Evolutionary conservation across 2,888 invertebrate species (phyloP), one percentile per base, ranked within the genome.

Genomic region (Mechanitis mazaeus): DNA sequence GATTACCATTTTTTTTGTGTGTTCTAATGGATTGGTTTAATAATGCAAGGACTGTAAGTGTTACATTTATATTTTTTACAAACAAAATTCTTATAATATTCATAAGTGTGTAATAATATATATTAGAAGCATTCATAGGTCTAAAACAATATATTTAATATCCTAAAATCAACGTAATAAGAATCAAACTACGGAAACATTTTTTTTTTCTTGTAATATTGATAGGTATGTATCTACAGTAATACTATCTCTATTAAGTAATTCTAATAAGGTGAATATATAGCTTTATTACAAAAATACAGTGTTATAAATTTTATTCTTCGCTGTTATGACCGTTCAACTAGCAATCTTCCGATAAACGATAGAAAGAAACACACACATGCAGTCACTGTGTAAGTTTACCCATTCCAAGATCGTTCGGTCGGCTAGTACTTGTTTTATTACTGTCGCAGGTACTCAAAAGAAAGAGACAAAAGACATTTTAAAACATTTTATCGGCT

Each of bases 381-480:
- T 59, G 35, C 54, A 59, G 45, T 33, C 58, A 55, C 60, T 63
- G 56, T 66, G 64, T 64, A 61, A 59, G 64, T 64, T 61, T 65
- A 60, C 64, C 63, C 64, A 63, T 59, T 63, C 61, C 62, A 58
- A 62, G 50, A 50, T 55, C 63, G 62, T 55, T 55, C 59, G 61
- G 61, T 59, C 59, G 59, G 64, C 58, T 63, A 64, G 59, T 64
- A 64, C 68, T 67, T 70, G 70, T 71, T 70, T 71, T 71, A 69
- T 72, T 70, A 69, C 68, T 67, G 68, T 64, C 70, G 67, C 70
- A 68, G 71, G 68, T 68, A 71, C 68, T 66, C 66, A 61, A 66
- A 65, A 68, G 73, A 74, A 72, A 83, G 84, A 84, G 85, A 85
- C 84, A 84, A 81, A 83, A 79, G 76, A 81, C 81, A 79, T 77